These are phyloP conservation scores for Microchrysa polita DNA, from an alignment of 2,888 invertebrate species.

Conservation along the genomic window DNA sequence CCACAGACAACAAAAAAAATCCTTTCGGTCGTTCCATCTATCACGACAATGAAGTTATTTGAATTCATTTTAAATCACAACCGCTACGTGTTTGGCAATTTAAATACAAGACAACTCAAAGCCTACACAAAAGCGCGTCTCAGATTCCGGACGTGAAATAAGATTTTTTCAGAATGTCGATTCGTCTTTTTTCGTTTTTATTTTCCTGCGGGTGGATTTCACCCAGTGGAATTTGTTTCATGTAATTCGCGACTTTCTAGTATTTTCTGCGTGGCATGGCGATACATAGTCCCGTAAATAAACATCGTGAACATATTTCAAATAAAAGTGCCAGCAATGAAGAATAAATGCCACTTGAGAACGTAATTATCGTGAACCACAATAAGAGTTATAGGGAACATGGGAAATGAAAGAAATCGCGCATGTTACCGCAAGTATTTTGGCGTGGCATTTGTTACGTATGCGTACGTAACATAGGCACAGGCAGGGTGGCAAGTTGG, in stretches of 20 bases:
- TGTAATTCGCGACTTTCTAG: neutral
- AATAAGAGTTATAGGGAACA: conserved; percentile 24
- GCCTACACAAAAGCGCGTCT: neutral
- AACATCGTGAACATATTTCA: neutral
- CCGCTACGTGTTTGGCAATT: neutral
- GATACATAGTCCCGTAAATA: neutral
- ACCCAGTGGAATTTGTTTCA: neutral
- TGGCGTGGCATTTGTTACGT: neutral
- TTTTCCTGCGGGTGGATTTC: neutral
- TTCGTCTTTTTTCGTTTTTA: neutral
- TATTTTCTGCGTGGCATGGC: neutral
- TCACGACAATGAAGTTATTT: neutral
- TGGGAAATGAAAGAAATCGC: neutral
- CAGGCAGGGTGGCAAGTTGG: no score
- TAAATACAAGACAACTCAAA: neutral
- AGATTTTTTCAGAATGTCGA: neutral
- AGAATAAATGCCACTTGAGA: conserved; percentile 29
- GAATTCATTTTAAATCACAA: conserved; percentile 2
- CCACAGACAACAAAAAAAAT: no score
- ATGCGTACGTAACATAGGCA: no score
- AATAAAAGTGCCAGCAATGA: conserved; percentile 2
- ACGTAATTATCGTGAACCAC: conserved; percentile 24
- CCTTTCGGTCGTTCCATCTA: no score
- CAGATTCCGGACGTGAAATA: neutral
- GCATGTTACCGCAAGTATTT: neutral